Evolutionary conservation across 1,140 invertebrate species (phyloP), one percentile per base, ranked within the genome.

Genomic region (Potamilus streckersoni): DNA sequence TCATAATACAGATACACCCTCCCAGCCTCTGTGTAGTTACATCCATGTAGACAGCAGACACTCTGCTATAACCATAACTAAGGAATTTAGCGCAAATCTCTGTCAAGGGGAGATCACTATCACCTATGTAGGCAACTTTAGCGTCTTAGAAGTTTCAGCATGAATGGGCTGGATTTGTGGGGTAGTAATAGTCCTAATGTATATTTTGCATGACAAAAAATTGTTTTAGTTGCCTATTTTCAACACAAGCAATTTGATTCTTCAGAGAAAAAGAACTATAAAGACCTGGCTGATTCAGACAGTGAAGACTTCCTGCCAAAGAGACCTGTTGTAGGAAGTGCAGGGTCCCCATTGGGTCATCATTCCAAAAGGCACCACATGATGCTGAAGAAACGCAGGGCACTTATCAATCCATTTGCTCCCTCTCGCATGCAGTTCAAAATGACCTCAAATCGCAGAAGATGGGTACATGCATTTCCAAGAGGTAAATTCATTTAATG

Each of bases 381-480:
- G n/a, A 73, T 81, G n/a, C 79, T 74, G n/a, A 80, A 80, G n/a
- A 81, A 80, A 27, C 83, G 83, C 59, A 74, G 86, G 61, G 88
- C 88, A 23, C 86, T 92, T 11, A 91, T 99, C 74, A 99, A 99
- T 91, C 98, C 98, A 1, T 99, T 99, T 90, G 96, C 98, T 89
- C 97, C 97, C 0, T 97, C 96, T 0, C 95, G 98, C 86, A 96
- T 98, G 72, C 97, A 96, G 57, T 97, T 99, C 70, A 98, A 98
- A 89, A 91, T 99, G 65, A 99, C 98, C 1, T 98, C 97, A 66
- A 99, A 99, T 90, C 92, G 98, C 67, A 91, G 97, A 66, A 92
- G 98, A 69, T 99, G 98, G 98, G 98, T 97, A 12, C 98, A 99
- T 88, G 98, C 98, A 76, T 99, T 99, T 90, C 98, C 98, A 6